These are phyloP conservation scores for Elephantulus edwardii DNA, from an alignment of 2,113 vertebrate genomes.

Conservation along the genomic window DNA sequence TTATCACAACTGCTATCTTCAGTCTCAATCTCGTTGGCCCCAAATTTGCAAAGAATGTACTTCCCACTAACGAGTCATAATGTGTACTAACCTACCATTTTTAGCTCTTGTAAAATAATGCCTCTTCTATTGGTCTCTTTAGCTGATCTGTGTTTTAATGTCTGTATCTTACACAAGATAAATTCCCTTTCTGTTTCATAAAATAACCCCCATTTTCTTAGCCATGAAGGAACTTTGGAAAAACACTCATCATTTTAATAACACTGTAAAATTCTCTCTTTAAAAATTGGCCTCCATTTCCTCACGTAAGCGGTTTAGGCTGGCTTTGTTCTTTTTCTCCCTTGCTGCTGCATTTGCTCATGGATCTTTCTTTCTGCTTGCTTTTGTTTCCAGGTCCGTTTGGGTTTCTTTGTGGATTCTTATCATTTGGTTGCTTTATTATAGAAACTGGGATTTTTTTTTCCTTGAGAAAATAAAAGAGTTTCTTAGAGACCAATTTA, in stretches of 20 bases:
- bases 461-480: constrained; percentile 56
- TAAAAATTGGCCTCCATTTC: constrained; percentile 53
- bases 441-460: constrained; percentile 36
- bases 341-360: neutral
- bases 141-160: constrained; percentile 5
- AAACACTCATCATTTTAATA: constrained; percentile 70
- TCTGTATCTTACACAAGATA: constrained; percentile 59
- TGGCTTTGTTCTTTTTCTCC: constrained; percentile 21
- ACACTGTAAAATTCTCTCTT: constrained; percentile 58
- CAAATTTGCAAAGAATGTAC: neutral
- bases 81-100: constrained; percentile 24
- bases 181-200: constrained; percentile 65
- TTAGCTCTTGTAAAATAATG: constrained; percentile 10
- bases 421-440: constrained; percentile 46
- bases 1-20: neutral
- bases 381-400: constrained; percentile 53
- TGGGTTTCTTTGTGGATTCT: constrained; percentile 54
- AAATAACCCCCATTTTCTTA: constrained; percentile 63
- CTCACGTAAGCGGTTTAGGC: constrained; percentile 16
- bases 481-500: constrained; percentile 72
- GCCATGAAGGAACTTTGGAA: constrained; percentile 37
- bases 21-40: constrained; percentile 13
- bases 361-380: neutral
- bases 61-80: constrained; percentile 34
- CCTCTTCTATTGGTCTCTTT: constrained; percentile 56